Conservation (phyloP, 2,888 invertebrate species). For the Gandaritis pyraliata region DNA sequence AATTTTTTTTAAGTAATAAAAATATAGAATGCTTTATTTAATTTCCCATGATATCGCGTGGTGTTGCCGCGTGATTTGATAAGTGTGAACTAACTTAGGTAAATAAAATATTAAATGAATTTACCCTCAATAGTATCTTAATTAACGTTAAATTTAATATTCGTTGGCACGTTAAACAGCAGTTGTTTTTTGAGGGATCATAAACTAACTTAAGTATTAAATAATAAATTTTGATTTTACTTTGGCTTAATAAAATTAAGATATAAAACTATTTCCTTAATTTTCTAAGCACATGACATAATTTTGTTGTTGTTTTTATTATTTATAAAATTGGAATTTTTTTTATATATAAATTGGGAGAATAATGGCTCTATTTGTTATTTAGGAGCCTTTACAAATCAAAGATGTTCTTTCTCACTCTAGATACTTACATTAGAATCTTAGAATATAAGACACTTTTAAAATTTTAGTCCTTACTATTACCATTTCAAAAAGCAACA, state of each 20-base stretch:
- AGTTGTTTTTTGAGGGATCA: neutral
- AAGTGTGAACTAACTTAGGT: conserved; percentile 53
- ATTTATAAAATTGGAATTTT: no score
- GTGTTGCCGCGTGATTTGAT: conserved; percentile 54
- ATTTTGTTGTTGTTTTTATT: no score
- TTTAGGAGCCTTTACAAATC: no score
- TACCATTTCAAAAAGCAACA: conserved; percentile 26
- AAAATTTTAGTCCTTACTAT: neutral
- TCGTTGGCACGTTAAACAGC: neutral
- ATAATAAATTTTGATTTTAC: no score
- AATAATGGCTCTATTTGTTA: no score
- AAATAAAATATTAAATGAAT: conserved; percentile 18
- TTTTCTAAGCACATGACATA: no score
- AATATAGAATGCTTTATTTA: neutral
- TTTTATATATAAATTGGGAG: no score
- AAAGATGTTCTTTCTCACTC: no score
- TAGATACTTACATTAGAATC: no score
- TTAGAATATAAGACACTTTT: no score
- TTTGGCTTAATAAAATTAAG: no score
- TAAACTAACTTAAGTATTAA: neutral
- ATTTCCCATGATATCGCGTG: neutral
- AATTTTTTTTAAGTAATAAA: neutral
- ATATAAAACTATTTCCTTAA: no score
- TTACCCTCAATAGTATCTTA: neutral
- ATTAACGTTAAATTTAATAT: neutral